A percentile compares a stretch with the other conserved stretches of the same genome.
Conservation (phyloP, 2,113 vertebrate species). For the Ammospiza nelsoni region DNA sequence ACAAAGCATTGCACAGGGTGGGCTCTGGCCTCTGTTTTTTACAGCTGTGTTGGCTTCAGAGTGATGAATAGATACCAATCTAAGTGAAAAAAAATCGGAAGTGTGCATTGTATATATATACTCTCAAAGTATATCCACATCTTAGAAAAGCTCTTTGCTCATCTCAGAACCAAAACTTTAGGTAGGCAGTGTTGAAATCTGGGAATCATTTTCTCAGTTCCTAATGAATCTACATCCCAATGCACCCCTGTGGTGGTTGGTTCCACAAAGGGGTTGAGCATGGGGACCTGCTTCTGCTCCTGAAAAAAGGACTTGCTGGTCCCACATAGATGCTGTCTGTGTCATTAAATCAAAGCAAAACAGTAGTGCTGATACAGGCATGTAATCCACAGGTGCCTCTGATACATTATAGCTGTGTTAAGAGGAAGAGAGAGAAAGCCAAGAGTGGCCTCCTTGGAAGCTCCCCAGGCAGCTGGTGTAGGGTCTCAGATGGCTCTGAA, state of each 20-base stretch:
- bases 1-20: not conserved
- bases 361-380: not conserved
- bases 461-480: not conserved
- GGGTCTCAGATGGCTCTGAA: not conserved
- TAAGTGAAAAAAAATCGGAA: not conserved
- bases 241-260: not conserved
- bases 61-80: not conserved
- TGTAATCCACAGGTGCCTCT: not conserved
- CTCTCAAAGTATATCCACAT: not conserved
- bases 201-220: not conserved
- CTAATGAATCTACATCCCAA: not conserved
- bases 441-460: not conserved
- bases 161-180: not conserved
- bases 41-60: not conserved
- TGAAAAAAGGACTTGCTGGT: not conserved
- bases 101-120: accelerated
- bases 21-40: not conserved
- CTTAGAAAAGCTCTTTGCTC: not conserved
- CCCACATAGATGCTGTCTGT: not conserved
- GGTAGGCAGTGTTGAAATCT: not conserved
- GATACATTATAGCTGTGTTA: not conserved
- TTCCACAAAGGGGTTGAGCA: not conserved
- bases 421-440: not conserved
- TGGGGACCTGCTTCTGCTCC: not conserved
- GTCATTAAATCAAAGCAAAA: not conserved